These are phyloP conservation scores for Chaetophractus vellerosus DNA, from an alignment of 2,797 vertebrate genomes.

Conservation along the genomic window DNA sequence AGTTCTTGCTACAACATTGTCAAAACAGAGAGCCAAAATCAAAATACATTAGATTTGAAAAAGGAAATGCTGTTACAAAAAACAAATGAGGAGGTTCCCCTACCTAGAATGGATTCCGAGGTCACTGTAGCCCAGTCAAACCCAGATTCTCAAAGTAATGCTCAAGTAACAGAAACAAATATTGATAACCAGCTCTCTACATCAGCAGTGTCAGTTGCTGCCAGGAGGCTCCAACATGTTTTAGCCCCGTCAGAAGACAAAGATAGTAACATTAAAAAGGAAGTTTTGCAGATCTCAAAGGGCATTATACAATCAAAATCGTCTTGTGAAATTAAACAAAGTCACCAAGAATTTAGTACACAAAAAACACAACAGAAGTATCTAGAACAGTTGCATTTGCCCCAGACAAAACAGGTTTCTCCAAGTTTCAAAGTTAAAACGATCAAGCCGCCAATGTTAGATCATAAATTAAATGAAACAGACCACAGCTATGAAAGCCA, in stretches of 20 bases:
- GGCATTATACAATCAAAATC: constrained; percentile 83
- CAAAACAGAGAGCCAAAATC: constrained; percentile 72
- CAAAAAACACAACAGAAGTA: constrained; percentile 87
- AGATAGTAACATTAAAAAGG: constrained; percentile 80
- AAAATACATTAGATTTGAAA: constrained; percentile 56
- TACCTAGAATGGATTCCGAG: background rate
- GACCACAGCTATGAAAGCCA: constrained; percentile 81
- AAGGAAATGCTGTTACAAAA: constrained; percentile 54
- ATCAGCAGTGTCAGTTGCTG: background rate
- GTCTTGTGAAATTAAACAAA: constrained; percentile 84
- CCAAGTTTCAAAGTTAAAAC: constrained; percentile 89
- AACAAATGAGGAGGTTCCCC: constrained; percentile 27
- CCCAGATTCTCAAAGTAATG: background rate
- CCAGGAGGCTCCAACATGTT: constrained; percentile 83
- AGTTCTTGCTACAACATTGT: constrained; percentile 47
- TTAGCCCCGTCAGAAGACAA: constrained; percentile 86
- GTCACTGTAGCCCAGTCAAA: background rate
- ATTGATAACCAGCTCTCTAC: constrained; percentile 43
- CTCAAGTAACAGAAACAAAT: background rate
- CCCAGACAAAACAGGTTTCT: constrained; percentile 89
- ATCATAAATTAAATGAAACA: constrained; percentile 79
- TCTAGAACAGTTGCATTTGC: constrained; percentile 74
- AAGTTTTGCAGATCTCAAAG: constrained; percentile 79
- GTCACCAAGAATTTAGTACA: constrained; percentile 79
- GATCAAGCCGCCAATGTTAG: constrained; percentile 83